Evolutionary conservation across 1,140 invertebrate genomes (phyloP), one percentile per base, ranked within the genome.

Genomic region (Agrypnia vestita): DNA sequence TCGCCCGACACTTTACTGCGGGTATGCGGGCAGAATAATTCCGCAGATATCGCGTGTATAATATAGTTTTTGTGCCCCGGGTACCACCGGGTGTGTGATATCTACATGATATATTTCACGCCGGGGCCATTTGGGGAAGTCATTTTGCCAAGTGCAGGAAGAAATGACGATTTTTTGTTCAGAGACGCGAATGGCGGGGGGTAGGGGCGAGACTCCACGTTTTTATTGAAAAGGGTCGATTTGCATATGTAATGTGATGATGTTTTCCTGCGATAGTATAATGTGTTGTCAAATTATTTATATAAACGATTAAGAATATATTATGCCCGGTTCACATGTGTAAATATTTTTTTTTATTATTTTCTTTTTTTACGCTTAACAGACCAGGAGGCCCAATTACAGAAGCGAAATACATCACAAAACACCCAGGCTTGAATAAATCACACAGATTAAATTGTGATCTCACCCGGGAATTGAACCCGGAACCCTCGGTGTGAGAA

Each of bases 71-170:
- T 35, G 25, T 43, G 61, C 25, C 7, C 19, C 7, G 61, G 7
- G 59, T 35, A 61, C 59, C 21, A 21, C 13, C 12, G 9, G 61
- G 13, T 10, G 0, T 21, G 55, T 21, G 21, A n/a, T 59, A 59
- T 59, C 55, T 62, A 13, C 19, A 13, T 19, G 25, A 44, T 25
- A 43, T 62, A 62, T 62, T 62, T 62, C 61, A 62, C n/a, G 13
- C n/a, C n/a, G 13, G 10, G 25, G 61, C 61, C 61, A 69, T 69
- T 69, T 69, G 44, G 8, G 15, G 64, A 47, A 69, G 64, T 69
- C 64, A 69, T 69, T 69, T 69, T 13, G n/a, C n/a, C 64, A 46
- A 69, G 64, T 69, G 64, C 64, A 69, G n/a, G 64, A 15, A 69
- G 44, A 21, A 51, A 69, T 69, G 44, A 44, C 13, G 10, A 1